phyloP scores from a whole-genome alignment of 2,113 vertebrate species.

The Caracal caracal region DNA sequence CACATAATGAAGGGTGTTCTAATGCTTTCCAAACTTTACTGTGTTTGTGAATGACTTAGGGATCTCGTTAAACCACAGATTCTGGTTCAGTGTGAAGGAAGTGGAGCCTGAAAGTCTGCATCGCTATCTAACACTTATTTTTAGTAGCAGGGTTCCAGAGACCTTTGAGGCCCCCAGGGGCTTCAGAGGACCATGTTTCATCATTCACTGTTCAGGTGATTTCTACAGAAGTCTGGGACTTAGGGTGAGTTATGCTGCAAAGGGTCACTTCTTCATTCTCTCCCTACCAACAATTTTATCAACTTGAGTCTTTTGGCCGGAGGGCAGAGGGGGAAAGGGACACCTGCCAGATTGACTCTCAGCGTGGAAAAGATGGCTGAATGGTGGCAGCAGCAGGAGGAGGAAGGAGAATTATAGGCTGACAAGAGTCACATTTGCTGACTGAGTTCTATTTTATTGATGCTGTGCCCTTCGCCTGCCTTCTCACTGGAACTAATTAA shows the following conservation, averaged over 20 bases:
- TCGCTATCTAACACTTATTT: conserved; percentile 11
- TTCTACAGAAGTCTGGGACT: not conserved
- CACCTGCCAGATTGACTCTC: not conserved
- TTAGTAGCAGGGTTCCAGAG: not conserved
- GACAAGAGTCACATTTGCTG: not conserved
- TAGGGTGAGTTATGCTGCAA: not conserved
- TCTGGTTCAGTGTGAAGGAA: not conserved
- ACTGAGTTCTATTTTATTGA: not conserved
- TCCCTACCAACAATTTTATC: not conserved
- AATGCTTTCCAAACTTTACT: not conserved
- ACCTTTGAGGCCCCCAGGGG: not conserved
- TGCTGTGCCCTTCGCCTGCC: not conserved
- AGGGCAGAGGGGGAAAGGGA: not conserved
- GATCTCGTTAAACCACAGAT: not conserved
- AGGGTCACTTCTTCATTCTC: not conserved
- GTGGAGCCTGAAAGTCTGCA: not conserved
- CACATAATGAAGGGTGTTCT: not conserved
- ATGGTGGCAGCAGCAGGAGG: not conserved
- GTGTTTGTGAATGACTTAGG: not conserved
- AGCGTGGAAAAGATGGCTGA: not conserved
- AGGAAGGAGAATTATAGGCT: not conserved
- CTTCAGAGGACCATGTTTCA: not conserved
- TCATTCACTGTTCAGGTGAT: not conserved
- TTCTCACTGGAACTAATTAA: conserved; percentile 57
- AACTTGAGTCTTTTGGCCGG: not conserved